These are phyloP conservation scores for Notothenia coriiceps DNA, from an alignment of 2,113 vertebrate genomes.

Conservation along the genomic window DNA sequence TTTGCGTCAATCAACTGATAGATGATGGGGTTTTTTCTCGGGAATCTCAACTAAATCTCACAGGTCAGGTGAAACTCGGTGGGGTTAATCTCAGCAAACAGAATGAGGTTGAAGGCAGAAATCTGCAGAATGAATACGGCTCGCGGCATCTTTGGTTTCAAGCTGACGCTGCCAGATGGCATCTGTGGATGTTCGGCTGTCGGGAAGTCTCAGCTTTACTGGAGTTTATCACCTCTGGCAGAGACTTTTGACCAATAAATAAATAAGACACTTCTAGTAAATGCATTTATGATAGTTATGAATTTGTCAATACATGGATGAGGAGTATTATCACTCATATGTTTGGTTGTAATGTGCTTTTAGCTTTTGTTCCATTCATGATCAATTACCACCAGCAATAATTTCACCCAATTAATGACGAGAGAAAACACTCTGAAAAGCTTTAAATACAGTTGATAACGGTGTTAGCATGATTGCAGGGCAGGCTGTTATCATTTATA, in stretches of 20 bases:
- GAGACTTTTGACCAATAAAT: background rate
- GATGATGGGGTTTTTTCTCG: background rate
- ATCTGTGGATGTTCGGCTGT: slow-evolving; percentile 15
- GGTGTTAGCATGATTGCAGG: slow-evolving; percentile 48
- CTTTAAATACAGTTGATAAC: slow-evolving; percentile 5
- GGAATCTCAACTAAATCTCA: background rate
- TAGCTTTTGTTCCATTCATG: background rate
- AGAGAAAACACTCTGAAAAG: background rate
- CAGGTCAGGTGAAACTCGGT: background rate
- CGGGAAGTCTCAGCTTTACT: background rate
- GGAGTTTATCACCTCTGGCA: slow-evolving; percentile 17
- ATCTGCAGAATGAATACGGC: slow-evolving; percentile 14
- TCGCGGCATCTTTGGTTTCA: slow-evolving; percentile 1
- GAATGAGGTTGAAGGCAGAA: background rate
- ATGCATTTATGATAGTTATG: background rate
- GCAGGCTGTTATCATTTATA: slow-evolving; percentile 24
- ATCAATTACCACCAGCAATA: background rate
- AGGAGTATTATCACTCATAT: background rate
- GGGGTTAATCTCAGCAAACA: too few relatives aligned
- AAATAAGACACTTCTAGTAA: background rate
- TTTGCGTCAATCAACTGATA: too few relatives aligned
- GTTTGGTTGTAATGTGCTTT: background rate
- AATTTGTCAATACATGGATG: background rate
- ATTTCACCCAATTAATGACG: too few relatives aligned
- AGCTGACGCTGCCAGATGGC: slow-evolving; percentile 44